Conservation (phyloP, 2,797 vertebrate genomes). For the Chrosomus eos region DNA sequence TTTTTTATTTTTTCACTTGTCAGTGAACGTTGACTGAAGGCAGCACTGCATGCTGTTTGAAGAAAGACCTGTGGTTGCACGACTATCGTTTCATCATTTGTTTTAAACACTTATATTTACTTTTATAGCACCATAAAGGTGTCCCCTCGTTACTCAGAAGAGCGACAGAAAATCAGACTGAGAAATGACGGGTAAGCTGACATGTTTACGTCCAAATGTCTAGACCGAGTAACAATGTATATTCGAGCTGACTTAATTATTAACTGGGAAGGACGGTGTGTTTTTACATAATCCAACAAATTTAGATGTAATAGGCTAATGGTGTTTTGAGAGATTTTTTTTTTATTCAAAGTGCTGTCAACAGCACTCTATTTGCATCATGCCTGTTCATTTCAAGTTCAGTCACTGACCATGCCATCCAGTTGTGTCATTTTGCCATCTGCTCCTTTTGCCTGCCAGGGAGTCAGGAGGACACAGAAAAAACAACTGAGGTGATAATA, state of each 20-base stretch:
- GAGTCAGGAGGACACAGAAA: neutral
- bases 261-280: neutral
- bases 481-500: constrained; percentile 30
- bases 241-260: neutral
- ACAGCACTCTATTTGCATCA: neutral
- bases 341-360: neutral
- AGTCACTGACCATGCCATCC: constrained; percentile 17
- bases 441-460: constrained; percentile 39
- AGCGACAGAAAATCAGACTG: neutral
- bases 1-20: neutral
- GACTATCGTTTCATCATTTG: neutral
- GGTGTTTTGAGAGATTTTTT: neutral
- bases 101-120: neutral
- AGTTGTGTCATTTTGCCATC: constrained; percentile 33
- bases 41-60: neutral
- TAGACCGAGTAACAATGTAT: neutral
- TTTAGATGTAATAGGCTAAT: neutral
- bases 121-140: neutral
- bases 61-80: neutral
- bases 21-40: neutral
- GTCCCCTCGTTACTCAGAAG: neutral
- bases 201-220: neutral
- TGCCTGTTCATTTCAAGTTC: constrained; percentile 26
- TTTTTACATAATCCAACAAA: neutral
- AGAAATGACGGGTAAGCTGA: constrained; percentile 65